Percentiles rank a stretch among this genome's conserved stretches.
These are phyloP conservation scores for Gerris lacustris DNA, from an alignment of 2,888 invertebrate species.

Conservation along the genomic window DNA sequence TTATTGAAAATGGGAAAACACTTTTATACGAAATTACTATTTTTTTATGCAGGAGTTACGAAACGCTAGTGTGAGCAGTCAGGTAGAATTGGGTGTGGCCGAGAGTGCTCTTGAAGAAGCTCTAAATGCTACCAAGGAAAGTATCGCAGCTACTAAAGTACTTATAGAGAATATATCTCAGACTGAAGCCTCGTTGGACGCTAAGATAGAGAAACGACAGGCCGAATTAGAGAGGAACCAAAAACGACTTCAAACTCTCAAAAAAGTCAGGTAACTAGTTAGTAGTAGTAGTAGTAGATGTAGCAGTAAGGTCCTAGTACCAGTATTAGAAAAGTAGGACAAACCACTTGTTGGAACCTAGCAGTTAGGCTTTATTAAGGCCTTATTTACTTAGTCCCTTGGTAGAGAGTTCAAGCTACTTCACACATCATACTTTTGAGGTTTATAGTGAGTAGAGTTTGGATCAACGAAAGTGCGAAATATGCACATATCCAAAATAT, in stretches of 20 bases:
- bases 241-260: conserved; percentile 81
- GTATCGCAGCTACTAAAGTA: conserved; percentile 58
- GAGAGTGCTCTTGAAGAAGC: conserved; percentile 68
- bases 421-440: too few relatives aligned
- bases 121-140: conserved; percentile 52
- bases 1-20: too few relatives aligned
- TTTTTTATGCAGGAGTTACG: conserved; percentile 51
- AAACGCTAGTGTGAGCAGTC: conserved; percentile 63
- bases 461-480: too few relatives aligned
- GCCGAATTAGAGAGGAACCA: conserved; percentile 84
- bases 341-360: too few relatives aligned
- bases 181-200: conserved; percentile 77
- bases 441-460: too few relatives aligned
- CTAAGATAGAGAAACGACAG: conserved; percentile 80
- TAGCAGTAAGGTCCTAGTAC: too few relatives aligned
- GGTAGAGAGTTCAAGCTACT: too few relatives aligned
- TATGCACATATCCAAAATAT: too few relatives aligned
- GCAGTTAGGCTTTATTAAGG: too few relatives aligned
- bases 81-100: conserved; percentile 67
- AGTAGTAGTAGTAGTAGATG: neutral
- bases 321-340: too few relatives aligned
- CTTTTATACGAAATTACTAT: too few relatives aligned
- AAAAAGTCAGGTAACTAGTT: conserved; percentile 72
- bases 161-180: conserved; percentile 75
- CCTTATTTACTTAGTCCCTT: too few relatives aligned